Evolutionary conservation across 1,140 invertebrate species (phyloP), one percentile per base, ranked within the genome.

Genomic region (Heliconius hermathena): DNA sequence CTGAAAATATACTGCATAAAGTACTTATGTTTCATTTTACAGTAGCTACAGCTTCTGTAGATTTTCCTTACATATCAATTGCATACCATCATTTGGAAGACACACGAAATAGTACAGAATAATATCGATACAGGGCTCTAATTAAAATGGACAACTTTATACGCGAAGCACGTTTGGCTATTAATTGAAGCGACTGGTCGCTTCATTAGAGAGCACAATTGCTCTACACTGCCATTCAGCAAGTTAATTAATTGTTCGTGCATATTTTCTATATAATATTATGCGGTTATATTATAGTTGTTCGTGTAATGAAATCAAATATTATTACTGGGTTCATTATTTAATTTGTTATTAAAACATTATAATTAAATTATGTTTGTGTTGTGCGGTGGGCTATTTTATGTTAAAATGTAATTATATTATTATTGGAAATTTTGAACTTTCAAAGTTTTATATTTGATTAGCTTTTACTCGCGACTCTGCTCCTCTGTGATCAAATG

Each of bases 131-230:
- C 13, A 73, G 46, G 71, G 82, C 57, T 87, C 83, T 81, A 84
- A 81, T 82, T 85, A 84, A 73, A 83, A 73, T 88, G 84, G 88
- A 77, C 81, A n/a, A 74, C 33, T 89, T 87, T 82, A 73, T 84
- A 91, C 79, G 76, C 87, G 22, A 70, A 80, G 85, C 88, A 91
- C 88, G 88, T 91, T 85, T 86, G 84, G 83, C 86, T 89, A 90
- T 90, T 91, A 91, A 89, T 90, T 89, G 82, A 83, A 86, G 84
- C 84, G 82, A 86, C 83, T 85, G 86, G 78, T 73, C 83, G 83
- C 85, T 88, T 90, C 86, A 90, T 91, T 90, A 87, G 85, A 88
- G 86, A 87, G 84, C 80, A 87, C 87, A 89, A 90, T 89, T 85
- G 88, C 84, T 81, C 80, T 80, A 77, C 78, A 82, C 78, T 81